Conservation (phyloP, 2,113 vertebrate species). For the Sciurus niger region DNA sequence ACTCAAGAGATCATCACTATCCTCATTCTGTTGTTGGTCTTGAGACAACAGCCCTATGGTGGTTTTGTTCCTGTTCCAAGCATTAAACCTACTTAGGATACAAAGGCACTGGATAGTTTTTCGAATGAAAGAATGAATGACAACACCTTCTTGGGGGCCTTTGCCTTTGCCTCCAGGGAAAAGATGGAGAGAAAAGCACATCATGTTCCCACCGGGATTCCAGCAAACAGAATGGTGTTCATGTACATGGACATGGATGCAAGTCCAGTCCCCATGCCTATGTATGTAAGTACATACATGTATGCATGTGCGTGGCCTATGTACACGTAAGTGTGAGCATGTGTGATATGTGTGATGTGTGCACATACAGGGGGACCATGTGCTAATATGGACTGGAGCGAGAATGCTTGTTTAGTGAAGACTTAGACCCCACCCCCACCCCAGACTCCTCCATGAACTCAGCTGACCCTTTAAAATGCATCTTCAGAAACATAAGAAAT, state of each 20-base stretch:
- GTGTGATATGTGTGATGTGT: too few relatives aligned
- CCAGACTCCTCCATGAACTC: slow-evolving; percentile 17
- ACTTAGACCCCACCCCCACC: neutral
- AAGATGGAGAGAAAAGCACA: neutral
- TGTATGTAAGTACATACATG: neutral
- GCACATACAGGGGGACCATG: neutral
- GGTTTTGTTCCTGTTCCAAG: neutral
- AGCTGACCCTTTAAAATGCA: slow-evolving; percentile 68
- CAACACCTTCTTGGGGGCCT: neutral
- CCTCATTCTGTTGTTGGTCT: neutral
- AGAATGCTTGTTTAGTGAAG: slow-evolving; percentile 47
- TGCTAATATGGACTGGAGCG: neutral
- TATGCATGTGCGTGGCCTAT: neutral
- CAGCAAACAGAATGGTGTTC: neutral
- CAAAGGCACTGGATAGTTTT: neutral
- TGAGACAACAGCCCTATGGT: neutral
- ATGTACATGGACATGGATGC: neutral
- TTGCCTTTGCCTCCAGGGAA: neutral
- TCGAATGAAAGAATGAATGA: neutral
- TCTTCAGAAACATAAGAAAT: slow-evolving; percentile 72
- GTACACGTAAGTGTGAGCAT: neutral
- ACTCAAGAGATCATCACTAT: neutral
- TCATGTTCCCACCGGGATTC: neutral
- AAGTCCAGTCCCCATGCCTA: too few relatives aligned
- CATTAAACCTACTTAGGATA: neutral